A percentile compares a stretch with the other conserved stretches of the same genome.
These are phyloP conservation scores for Callinectes sapidus DNA, from an alignment of 2,888 invertebrate species.

Conservation along the genomic window DNA sequence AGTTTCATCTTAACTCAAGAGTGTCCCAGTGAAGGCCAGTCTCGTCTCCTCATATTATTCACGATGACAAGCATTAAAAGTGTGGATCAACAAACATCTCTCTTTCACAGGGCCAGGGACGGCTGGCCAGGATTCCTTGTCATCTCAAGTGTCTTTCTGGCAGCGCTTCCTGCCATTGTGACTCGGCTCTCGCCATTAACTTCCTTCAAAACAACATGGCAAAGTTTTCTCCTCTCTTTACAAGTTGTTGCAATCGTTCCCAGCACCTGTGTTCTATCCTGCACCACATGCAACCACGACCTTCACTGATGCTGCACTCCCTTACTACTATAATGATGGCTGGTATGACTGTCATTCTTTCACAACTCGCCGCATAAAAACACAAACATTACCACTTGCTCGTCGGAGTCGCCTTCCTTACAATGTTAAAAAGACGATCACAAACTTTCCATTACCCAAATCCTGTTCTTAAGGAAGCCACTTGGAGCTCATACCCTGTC, in stretches of 20 bases:
- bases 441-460: too few species aligned
- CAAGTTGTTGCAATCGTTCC: background rate
- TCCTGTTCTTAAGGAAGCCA: too few species aligned
- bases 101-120: background rate
- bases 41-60: background rate
- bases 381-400: too few species aligned
- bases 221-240: background rate
- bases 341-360: too few species aligned
- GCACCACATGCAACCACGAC: too few species aligned
- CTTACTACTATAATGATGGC: too few species aligned
- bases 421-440: too few species aligned
- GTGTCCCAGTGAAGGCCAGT: background rate
- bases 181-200: background rate
- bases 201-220: background rate
- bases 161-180: conserved; percentile 11
- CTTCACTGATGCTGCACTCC: too few species aligned
- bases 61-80: background rate
- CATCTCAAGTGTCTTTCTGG: conserved; percentile 8
- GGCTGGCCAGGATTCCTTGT: background rate
- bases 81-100: background rate
- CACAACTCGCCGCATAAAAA: too few species aligned
- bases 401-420: too few species aligned
- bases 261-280: too few species aligned
- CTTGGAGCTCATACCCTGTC: too few species aligned
- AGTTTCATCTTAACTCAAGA: background rate